Evolutionary conservation across 2,888 invertebrate genomes (phyloP).

Genomic region (Tribolium freemani): DNA sequence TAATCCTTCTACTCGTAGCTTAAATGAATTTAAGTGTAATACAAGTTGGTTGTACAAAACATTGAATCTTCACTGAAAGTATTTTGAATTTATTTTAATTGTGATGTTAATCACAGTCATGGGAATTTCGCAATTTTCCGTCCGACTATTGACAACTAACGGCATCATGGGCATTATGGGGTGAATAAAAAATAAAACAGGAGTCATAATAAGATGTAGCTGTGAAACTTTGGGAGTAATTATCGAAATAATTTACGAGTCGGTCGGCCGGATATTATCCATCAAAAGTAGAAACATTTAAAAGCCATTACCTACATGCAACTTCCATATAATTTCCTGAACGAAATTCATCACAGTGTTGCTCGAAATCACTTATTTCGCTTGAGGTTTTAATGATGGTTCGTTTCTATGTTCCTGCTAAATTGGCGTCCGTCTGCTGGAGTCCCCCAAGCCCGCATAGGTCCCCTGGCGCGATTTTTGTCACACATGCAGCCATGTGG

Average conservation of each 20-base stretch:
- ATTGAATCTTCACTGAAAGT: too few relatives aligned
- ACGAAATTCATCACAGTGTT: slow-evolving; percentile 41
- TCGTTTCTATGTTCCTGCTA: slow-evolving; percentile 17
- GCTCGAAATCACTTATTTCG: slow-evolving; percentile 39
- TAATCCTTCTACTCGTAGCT: too few relatives aligned
- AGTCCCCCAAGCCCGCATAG: slow-evolving; percentile 40
- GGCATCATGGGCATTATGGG: too few relatives aligned
- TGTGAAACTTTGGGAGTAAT: slow-evolving; percentile 43
- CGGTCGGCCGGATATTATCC: slow-evolving; percentile 51
- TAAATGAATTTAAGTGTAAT: too few relatives aligned
- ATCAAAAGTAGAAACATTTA: slow-evolving; percentile 51
- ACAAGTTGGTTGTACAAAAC: too few relatives aligned
- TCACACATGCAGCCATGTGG: slow-evolving; percentile 54
- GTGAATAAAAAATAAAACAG: not conserved
- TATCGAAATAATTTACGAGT: slow-evolving; percentile 50
- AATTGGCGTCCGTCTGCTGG: slow-evolving; percentile 12
- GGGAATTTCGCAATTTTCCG: too few relatives aligned
- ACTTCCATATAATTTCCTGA: slow-evolving; percentile 49
- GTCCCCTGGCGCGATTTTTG: slow-evolving; percentile 52
- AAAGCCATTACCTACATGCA: slow-evolving; percentile 53
- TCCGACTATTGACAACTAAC: too few relatives aligned
- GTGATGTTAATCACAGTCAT: too few relatives aligned
- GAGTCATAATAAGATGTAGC: slow-evolving; percentile 26
- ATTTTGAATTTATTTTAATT: too few relatives aligned
- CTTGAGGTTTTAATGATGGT: slow-evolving; percentile 34